Conservation (phyloP, 2,113 vertebrate genomes). For the Callocephalon fimbriatum region DNA sequence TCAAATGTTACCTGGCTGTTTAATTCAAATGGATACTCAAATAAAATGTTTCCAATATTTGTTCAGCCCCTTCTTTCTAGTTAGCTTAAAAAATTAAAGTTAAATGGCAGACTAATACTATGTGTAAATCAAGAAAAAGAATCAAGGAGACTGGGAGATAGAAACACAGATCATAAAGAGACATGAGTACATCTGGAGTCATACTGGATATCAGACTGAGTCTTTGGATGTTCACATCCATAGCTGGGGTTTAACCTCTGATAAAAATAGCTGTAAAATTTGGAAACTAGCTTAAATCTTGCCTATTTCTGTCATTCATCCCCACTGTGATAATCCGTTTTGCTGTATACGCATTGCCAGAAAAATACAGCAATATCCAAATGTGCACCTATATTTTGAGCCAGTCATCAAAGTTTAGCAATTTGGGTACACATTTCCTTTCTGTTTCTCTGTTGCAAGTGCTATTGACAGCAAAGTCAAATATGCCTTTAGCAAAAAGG, state of each 20-base stretch:
- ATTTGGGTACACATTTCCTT: not conserved
- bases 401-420: not conserved
- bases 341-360: not conserved
- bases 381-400: not conserved
- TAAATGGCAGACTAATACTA: conserved; percentile 62
- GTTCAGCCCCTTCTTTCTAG: conserved; percentile 54
- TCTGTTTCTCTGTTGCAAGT: not conserved
- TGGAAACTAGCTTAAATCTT: not conserved
- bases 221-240: not conserved
- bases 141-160: conserved; percentile 6
- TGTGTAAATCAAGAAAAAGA: conserved; percentile 54
- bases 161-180: conserved; percentile 1
- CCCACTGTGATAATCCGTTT: not conserved
- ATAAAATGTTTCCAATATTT: conserved; percentile 68
- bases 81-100: conserved; percentile 72
- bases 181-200: not conserved
- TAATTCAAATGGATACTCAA: conserved; percentile 70
- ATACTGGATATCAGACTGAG: not conserved
- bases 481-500: conserved; percentile 20
- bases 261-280: not conserved
- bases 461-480: conserved; percentile 41
- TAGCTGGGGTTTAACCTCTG: not conserved
- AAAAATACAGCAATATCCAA: not conserved
- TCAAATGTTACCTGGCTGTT: conserved; percentile 68
- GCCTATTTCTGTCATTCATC: not conserved